phyloP scores from a whole-genome alignment of 2,888 invertebrate species.

The Uropetala carovei region DNA sequence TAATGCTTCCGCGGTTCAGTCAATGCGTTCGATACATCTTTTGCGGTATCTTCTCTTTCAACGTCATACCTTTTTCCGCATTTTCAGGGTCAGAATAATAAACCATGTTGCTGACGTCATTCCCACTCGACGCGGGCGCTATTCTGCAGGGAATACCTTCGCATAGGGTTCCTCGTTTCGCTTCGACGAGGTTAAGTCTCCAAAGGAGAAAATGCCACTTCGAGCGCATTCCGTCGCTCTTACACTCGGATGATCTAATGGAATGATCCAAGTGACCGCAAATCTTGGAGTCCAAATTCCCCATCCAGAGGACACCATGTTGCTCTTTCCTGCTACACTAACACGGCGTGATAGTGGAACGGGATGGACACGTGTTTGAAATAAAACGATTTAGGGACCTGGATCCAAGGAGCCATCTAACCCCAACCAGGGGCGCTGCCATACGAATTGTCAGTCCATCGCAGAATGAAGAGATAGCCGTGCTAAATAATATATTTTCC shows the following conservation, averaged over 20 bases:
- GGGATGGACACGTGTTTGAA: not conserved
- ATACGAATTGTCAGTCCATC: not conserved
- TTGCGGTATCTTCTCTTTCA: not conserved
- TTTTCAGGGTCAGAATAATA: not conserved
- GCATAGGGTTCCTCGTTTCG: not conserved
- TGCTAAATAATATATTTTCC: too few species aligned
- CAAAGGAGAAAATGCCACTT: constrained; percentile 19
- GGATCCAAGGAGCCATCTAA: not conserved
- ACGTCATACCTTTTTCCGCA: not conserved
- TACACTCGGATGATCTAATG: constrained; percentile 1
- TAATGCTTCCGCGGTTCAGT: not conserved
- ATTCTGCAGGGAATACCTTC: not conserved
- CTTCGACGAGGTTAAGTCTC: not conserved
- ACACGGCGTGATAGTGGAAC: not conserved
- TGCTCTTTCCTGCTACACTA: too few species aligned
- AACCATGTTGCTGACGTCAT: constrained; percentile 16
- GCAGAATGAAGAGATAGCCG: not conserved
- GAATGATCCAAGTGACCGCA: constrained; percentile 19
- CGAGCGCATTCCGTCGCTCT: not conserved
- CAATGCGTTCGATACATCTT: not conserved
- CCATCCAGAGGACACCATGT: not conserved
- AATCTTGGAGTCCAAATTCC: not conserved
- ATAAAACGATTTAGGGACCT: not conserved
- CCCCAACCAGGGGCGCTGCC: not conserved
- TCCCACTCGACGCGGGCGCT: not conserved